phyloP scores from a whole-genome alignment of 64 coral and sea anemone genomes.

The Catalaphyllia jardinei region DNA sequence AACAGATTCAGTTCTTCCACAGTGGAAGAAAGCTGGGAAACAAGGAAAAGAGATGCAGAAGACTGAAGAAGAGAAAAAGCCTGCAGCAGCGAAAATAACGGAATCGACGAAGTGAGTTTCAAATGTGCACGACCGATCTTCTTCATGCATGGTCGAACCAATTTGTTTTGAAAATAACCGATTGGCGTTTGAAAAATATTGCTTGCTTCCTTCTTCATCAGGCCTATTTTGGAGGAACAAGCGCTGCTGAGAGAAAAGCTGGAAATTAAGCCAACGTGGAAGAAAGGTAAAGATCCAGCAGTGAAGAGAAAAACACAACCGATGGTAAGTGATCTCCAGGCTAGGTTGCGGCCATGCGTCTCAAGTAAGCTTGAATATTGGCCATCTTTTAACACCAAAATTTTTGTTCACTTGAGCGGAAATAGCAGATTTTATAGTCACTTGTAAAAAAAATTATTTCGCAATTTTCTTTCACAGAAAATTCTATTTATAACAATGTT shows the following conservation, averaged over 20 bases:
- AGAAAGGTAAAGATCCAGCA: conserved; percentile 67
- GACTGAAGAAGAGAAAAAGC: conserved; percentile 80
- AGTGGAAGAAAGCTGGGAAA: conserved; percentile 76
- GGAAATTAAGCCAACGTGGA: conserved; percentile 76
- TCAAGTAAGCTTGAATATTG: not conserved
- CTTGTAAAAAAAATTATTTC: not conserved
- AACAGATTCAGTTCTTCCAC: conserved; percentile 68
- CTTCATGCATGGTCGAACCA: not conserved
- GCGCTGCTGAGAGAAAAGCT: conserved; percentile 86
- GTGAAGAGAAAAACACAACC: conserved; percentile 89
- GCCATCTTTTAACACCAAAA: not conserved
- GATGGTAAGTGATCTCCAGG: conserved; percentile 57
- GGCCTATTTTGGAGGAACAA: conserved; percentile 97
- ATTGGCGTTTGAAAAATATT: not conserved
- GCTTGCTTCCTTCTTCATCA: conserved; percentile 35
- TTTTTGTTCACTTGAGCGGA: not conserved
- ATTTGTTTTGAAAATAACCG: conserved; percentile 8
- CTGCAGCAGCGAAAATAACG: conserved; percentile 80
- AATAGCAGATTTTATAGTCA: not conserved
- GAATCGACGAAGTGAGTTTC: conserved; percentile 84
- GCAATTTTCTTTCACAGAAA: not conserved
- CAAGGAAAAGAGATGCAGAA: conserved; percentile 68
- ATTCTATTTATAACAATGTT: not conserved
- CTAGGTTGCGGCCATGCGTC: not conserved
- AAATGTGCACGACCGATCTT: not conserved